Base-by-base conservation (phyloP, 2,797 vertebrate genomes). In the Potorous gilbertii region DNA sequence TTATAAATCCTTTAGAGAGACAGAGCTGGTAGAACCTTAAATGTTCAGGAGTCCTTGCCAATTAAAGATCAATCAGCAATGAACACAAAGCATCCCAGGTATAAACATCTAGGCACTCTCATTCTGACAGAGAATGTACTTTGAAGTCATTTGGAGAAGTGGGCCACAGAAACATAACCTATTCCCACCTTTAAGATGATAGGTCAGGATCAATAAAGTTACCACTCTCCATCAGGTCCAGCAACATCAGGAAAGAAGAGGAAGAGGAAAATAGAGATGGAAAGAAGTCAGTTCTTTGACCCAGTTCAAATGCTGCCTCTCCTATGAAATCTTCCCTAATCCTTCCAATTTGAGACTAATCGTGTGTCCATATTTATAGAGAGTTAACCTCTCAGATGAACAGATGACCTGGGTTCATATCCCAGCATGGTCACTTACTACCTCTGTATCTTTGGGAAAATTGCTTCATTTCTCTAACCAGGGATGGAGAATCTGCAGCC, bases 1-100 rank as follows among this genome's bases (percentile, higher is more conserved):
- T 96, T 56, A 92, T 94, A 62, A 56, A 91, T 92, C 34, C 55
- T 14, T 93, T 29, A 91, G 18, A 62, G 28, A 92, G 46, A 24
- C 34, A 95, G 55, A 95, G 95, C n/a, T 55, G 93, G 40, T 46
- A 81, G 92, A 90, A 93, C 4, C 74, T 95, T 92, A 81, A 55
- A 93, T 55, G 94, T 94, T 91, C 92, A 57, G 27, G 93, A 93
- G 54, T 27, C 59, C 28, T 95, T 93, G 59, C 59, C 91, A 66
- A 91, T 93, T 92, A 56, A 92, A 81, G 89, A 94, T 62, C n/a
- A 5, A 92, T 54, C 14, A 55, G n/a, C 54, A 46, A 27, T 31
- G 56, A 93, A 91, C 62, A 46, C 91, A 95, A 28, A 54, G 29
- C 13, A 34, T 93, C 57, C 24, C 87, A 54, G 81, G 16, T 52